Conservation (phyloP, 2,113 vertebrate species). For the Puma concolor region DNA sequence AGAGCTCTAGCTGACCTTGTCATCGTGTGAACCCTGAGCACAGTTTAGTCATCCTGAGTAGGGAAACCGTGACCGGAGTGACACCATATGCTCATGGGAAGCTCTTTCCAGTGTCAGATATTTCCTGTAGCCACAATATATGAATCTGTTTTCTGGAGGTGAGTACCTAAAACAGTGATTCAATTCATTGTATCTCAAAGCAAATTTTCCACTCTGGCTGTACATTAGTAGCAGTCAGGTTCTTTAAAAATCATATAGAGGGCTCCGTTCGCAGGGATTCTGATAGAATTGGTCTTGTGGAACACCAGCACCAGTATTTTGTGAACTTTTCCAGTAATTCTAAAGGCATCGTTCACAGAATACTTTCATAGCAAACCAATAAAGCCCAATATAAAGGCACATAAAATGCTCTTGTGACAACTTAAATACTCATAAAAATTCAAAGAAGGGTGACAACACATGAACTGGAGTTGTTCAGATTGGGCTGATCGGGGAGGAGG, state of each 20-base stretch:
- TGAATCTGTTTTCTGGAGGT: neutral
- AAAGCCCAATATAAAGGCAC: neutral
- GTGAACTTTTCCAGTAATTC: neutral
- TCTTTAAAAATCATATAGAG: neutral
- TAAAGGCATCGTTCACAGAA: neutral
- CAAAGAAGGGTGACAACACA: neutral
- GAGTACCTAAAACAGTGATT: neutral
- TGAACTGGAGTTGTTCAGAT: neutral
- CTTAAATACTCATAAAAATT: neutral
- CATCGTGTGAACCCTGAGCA: neutral
- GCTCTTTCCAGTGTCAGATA: neutral
- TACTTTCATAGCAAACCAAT: neutral
- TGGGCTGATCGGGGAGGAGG: neutral
- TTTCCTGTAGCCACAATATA: neutral
- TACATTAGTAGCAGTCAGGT: neutral
- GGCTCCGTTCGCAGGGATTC: neutral
- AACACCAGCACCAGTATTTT: neutral
- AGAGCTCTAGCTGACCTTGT: neutral
- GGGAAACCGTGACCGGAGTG: neutral
- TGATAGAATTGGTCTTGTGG: neutral
- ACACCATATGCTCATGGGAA: neutral
- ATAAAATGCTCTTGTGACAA: neutral
- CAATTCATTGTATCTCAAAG: conserved; percentile 3
- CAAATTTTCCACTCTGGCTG: neutral
- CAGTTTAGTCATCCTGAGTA: neutral